Percentiles rank a stretch among this genome's conserved stretches.
These are phyloP conservation scores for Seriola dumerili DNA, from an alignment of 2,113 vertebrate species.

Conservation along the genomic window DNA sequence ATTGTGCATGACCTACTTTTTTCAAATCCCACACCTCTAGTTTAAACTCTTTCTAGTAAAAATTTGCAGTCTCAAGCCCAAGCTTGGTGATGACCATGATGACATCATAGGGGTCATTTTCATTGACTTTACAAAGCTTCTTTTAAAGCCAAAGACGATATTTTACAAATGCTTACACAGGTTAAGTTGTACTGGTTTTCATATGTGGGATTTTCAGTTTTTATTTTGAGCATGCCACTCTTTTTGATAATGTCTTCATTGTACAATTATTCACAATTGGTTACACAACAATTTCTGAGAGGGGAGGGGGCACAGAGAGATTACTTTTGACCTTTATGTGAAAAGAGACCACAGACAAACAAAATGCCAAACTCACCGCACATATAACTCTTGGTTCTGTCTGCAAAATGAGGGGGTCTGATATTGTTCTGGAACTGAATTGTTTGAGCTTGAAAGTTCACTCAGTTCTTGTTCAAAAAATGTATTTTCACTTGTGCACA, in stretches of 20 bases:
- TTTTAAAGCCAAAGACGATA: neutral
- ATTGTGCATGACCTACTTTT: no score
- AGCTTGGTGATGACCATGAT: no score
- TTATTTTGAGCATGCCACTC: neutral
- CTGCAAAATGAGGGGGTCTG: neutral
- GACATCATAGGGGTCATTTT: no score
- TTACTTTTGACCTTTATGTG: constrained; percentile 12
- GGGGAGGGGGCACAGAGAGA: neutral
- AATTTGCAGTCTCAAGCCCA: no score
- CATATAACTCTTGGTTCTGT: neutral
- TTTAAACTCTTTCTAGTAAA: no score
- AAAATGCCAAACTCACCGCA: constrained; percentile 7
- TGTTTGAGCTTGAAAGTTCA: neutral
- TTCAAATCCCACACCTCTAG: no score
- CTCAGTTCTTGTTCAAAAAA: no score
- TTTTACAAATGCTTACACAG: no score
- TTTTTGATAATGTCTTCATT: neutral
- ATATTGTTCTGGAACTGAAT: neutral
- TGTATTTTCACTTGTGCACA: neutral
- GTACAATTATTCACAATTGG: neutral
- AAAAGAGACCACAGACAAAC: constrained; percentile 1
- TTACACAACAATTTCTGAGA: neutral
- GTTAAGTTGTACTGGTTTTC: no score
- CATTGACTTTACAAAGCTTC: neutral
- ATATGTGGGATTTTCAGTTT: no score